These are phyloP conservation scores for Sesamia nonagrioides DNA, from an alignment of 1,140 invertebrate species.

Conservation along the genomic window DNA sequence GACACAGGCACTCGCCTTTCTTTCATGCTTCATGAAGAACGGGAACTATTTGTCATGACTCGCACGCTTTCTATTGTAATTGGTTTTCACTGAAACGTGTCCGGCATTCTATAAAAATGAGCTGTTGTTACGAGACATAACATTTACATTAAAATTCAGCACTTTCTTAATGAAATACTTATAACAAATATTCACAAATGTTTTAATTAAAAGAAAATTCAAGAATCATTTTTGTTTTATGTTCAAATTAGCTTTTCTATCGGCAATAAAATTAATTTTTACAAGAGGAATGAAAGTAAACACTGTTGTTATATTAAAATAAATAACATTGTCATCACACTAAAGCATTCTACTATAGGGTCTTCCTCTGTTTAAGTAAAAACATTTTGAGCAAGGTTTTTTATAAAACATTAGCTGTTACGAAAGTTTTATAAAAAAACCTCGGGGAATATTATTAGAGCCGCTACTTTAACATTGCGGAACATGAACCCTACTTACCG, in stretches of 20 bases:
- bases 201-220: too few relatives aligned
- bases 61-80: not conserved
- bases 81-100: conserved; percentile 10
- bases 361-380: not conserved
- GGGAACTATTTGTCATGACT: not conserved
- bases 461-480: not conserved
- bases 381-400: not conserved
- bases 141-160: not conserved
- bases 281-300: not conserved
- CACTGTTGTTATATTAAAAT: not conserved
- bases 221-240: too few relatives aligned
- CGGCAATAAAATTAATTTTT: not conserved
- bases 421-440: not conserved
- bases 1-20: not conserved
- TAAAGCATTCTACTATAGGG: not conserved
- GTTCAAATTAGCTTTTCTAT: too few relatives aligned
- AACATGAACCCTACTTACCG: not conserved
- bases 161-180: too few relatives aligned
- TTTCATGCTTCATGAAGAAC: not conserved
- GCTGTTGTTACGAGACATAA: not conserved
- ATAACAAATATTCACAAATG: too few relatives aligned
- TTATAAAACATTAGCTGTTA: too few relatives aligned
- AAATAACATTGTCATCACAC: conserved; percentile 8
- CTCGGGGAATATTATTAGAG: not conserved
- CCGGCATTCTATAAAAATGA: not conserved